phyloP scores from a whole-genome alignment of 2,888 invertebrate genomes.

The Zeuzera pyrina region DNA sequence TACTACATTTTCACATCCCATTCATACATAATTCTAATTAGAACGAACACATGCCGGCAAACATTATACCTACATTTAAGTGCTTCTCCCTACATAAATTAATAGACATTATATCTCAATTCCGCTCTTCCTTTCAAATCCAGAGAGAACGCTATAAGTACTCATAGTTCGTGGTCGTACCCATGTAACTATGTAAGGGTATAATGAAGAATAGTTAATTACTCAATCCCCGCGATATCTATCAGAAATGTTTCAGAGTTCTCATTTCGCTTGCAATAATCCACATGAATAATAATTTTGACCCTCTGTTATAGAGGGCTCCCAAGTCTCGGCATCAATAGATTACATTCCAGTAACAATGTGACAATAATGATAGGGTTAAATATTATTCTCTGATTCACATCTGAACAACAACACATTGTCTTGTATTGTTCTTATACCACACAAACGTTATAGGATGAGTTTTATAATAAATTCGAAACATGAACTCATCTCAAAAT shows the following conservation, averaged over 20 bases:
- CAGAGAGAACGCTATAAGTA: not conserved
- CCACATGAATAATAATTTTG: conserved; percentile 34
- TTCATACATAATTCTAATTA: too few species aligned
- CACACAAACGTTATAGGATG: not conserved
- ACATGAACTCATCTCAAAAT: too few species aligned
- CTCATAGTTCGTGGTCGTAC: conserved; percentile 1
- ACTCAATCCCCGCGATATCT: conserved; percentile 14
- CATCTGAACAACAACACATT: not conserved
- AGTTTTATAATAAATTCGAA: too few species aligned
- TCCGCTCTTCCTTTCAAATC: too few species aligned
- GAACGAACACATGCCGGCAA: too few species aligned
- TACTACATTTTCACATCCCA: too few species aligned
- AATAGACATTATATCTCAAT: too few species aligned
- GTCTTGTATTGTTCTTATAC: not conserved
- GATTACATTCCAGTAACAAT: conserved; percentile 25
- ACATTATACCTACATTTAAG: too few species aligned
- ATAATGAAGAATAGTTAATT: conserved; percentile 7
- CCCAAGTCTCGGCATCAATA: conserved; percentile 12
- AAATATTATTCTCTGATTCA: conserved; percentile 5
- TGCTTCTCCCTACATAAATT: too few species aligned
- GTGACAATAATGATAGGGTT: conserved; percentile 12
- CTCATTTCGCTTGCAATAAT: conserved; percentile 14
- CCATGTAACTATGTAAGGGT: not conserved
- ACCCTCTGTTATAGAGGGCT: conserved; percentile 22
- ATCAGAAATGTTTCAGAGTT: conserved; percentile 20